Conservation (phyloP, 2,888 invertebrate genomes). For the Folsomia manolachei region DNA sequence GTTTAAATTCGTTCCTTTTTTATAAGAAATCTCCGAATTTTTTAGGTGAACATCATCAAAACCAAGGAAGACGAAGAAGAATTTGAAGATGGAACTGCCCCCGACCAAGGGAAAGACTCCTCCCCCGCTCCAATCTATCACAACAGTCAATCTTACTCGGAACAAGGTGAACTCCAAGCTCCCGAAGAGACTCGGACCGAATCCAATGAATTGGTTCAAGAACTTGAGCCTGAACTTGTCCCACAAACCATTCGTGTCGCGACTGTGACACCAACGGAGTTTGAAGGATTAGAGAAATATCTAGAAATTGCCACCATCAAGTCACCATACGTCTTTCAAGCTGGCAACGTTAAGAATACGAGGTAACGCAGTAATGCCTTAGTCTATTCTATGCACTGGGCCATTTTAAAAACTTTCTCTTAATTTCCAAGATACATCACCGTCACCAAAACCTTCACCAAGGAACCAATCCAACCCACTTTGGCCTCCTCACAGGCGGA, state of each 20-base stretch:
- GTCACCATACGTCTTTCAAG: slow-evolving; percentile 84
- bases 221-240: slow-evolving; percentile 53
- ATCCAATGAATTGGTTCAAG: slow-evolving; percentile 45
- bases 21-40: too few relatives aligned
- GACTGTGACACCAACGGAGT: slow-evolving; percentile 82
- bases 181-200: slow-evolving; percentile 46
- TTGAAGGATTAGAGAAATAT: slow-evolving; percentile 73
- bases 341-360: slow-evolving; percentile 81
- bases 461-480: slow-evolving; percentile 48
- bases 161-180: slow-evolving; percentile 37
- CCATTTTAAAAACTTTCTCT: too few relatives aligned
- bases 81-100: slow-evolving; percentile 28
- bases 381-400: too few relatives aligned
- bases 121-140: slow-evolving; percentile 31
- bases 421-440: slow-evolving; percentile 66
- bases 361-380: too few relatives aligned
- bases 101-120: slow-evolving; percentile 5
- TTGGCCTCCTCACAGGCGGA: slow-evolving; percentile 41
- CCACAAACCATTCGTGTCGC: slow-evolving; percentile 82
- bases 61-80: slow-evolving; percentile 48
- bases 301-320: slow-evolving; percentile 76
- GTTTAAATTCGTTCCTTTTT: too few relatives aligned
- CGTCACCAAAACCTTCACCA: slow-evolving; percentile 61
- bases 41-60: slow-evolving; percentile 57
- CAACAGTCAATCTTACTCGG: slow-evolving; percentile 26